Evolutionary conservation across 2,113 vertebrate species (phyloP), one percentile per base, ranked within the genome.

Genomic region (Lucifuga dentata): DNA sequence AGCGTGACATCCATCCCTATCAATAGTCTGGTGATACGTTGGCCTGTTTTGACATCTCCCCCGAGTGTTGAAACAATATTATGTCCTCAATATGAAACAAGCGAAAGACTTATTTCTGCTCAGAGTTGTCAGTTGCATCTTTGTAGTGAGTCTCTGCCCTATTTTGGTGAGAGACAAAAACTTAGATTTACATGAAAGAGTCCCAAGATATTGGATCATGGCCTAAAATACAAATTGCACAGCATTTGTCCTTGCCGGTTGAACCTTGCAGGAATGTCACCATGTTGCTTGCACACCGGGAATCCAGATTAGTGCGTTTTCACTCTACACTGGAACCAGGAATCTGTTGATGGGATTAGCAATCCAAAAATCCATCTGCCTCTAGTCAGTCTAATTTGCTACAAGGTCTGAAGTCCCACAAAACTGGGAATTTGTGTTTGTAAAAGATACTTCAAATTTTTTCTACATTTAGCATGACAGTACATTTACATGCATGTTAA

Each of bases 1-100:
- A 73, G 56, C 26, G 46, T 43, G 40, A 67, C 68, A 55, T 50
- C 11, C 40, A 50, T 70, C 59, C 68, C 73, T 78, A 66, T 85
- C 82, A 80, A 73, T 80, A 72, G 79, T 62, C 53, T 69, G 58
- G 19, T 67, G 64, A 77, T 73, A 75, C 8, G 1, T 19, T 81
- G 81, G 56, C 85, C 84, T 68, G 77, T 73, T 89, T 85, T 40
- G 48, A 73, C 23, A 7, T 72, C 35, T 84, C 89, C 75, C 88
- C 45, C 0, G 83, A 61, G 86, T 19, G 50, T 63, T 58, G 65
- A 68, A 83, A 81, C 41, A 73, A 68, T 83, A 61, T 56, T 64
- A 26, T 58, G 62, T 61, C 85, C 89, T 85, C 50, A 3, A 71
- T 87, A 64, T 13, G 3, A 68, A 65, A 72, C 40, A 62, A 48